Percentiles rank a stretch among this genome's conserved stretches.
These are phyloP conservation scores for Dascillus cervinus DNA, from an alignment of 2,888 invertebrate species.

Conservation along the genomic window DNA sequence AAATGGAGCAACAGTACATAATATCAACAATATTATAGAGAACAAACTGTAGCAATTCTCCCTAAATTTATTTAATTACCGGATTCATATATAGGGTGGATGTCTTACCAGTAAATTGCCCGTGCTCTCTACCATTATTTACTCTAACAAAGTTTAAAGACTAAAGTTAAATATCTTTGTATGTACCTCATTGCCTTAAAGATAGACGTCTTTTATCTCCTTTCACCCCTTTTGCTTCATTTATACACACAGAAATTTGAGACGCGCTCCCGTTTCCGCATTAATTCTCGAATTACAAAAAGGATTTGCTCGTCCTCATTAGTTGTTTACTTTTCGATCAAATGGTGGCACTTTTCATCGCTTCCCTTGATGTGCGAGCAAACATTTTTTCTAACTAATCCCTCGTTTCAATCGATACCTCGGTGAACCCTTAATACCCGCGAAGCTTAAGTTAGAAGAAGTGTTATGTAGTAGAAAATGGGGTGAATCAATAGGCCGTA, in stretches of 20 bases:
- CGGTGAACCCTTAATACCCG: constrained; percentile 23
- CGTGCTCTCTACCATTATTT: constrained; percentile 22
- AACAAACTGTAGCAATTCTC: constrained; percentile 14
- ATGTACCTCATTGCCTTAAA: constrained; percentile 14
- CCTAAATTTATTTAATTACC: constrained; percentile 18
- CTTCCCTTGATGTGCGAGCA: too few species aligned
- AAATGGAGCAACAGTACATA: constrained; percentile 11
- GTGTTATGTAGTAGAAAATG: constrained; percentile 31
- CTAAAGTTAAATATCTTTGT: constrained; percentile 25
- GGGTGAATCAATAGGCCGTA: constrained; percentile 28
- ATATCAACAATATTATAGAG: constrained; percentile 14
- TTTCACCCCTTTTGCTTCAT: constrained; percentile 10
- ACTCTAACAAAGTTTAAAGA: constrained; percentile 25
- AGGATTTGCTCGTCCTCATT: too few species aligned
- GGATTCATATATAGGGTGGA: constrained; percentile 17
- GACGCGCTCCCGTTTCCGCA: too few species aligned
- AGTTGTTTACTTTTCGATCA: too few species aligned
- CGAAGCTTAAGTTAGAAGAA: constrained; percentile 24
- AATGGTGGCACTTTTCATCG: too few species aligned
- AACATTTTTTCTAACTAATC: too few species aligned
- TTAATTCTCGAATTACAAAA: too few species aligned
- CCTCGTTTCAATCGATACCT: constrained; percentile 16
- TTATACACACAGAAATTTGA: too few species aligned
- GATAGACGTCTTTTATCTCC: constrained; percentile 14
- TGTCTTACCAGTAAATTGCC: constrained; percentile 19